Conservation (phyloP, 2,113 vertebrate genomes). For the Catagonus wagneri region DNA sequence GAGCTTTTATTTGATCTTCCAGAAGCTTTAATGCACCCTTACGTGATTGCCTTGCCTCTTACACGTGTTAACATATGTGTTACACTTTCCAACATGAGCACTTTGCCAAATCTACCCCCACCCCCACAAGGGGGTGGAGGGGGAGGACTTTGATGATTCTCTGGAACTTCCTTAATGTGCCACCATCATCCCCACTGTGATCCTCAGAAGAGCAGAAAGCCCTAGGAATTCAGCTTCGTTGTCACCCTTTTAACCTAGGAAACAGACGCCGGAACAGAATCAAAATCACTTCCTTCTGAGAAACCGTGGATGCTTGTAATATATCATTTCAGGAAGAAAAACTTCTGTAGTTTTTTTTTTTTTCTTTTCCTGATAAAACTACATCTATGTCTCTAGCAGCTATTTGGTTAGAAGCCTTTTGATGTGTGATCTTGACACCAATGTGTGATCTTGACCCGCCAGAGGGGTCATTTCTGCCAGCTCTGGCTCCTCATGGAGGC, state of each 20-base stretch:
- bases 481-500: not conserved
- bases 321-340: conserved; percentile 32
- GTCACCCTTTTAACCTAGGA: conserved; percentile 7
- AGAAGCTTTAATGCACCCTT: conserved; percentile 36
- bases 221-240: not conserved
- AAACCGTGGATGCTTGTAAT: not conserved
- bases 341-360: not conserved
- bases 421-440: not conserved
- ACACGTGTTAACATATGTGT: not conserved
- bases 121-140: not conserved
- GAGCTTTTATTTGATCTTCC: conserved; percentile 62
- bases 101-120: conserved; percentile 5
- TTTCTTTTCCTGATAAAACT: not conserved
- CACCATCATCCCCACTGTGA: not conserved
- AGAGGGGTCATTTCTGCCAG: not conserved
- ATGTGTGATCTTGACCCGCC: no score
- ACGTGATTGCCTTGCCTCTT: conserved; percentile 34
- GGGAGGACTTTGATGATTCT: conserved; percentile 23
- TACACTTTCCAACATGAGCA: conserved; percentile 38
- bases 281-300: conserved; percentile 24
- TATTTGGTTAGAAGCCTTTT: conserved; percentile 23
- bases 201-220: not conserved
- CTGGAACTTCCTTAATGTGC: not conserved
- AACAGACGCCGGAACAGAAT: not conserved
- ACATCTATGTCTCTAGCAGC: not conserved